Conservation (phyloP, 2,113 vertebrate species). For the Podarcis raffonei region DNA sequence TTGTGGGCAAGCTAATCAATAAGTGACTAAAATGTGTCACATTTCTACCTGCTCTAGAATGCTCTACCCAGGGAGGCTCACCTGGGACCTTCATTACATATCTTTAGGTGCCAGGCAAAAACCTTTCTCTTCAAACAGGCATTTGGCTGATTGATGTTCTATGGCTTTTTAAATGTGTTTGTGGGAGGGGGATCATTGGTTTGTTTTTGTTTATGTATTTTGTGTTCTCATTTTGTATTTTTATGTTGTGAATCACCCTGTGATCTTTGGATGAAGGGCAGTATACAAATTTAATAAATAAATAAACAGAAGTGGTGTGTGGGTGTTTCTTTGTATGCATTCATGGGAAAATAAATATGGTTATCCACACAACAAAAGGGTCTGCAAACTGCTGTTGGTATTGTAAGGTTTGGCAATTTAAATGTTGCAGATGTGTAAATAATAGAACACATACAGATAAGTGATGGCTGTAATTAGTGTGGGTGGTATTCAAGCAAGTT, state of each 20-base stretch:
- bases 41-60: neutral
- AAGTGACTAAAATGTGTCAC: rapidly evolving
- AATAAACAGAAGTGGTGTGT: neutral
- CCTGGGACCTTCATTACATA: too few relatives aligned
- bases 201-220: too few relatives aligned
- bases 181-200: too few relatives aligned
- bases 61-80: too few relatives aligned
- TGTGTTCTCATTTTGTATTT: too few relatives aligned
- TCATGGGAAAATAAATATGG: neutral
- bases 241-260: too few relatives aligned
- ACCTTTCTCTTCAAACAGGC: too few relatives aligned
- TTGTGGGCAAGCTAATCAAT: conserved; percentile 4
- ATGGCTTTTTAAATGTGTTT: too few relatives aligned
- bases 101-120: too few relatives aligned
- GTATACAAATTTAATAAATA: too few relatives aligned
- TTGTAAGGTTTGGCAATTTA: neutral
- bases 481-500: neutral
- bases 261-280: too few relatives aligned
- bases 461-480: neutral
- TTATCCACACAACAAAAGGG: neutral
- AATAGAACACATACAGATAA: neutral
- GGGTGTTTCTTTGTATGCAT: neutral
- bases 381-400: neutral
- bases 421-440: neutral
- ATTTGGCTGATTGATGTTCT: too few relatives aligned